A percentile compares a stretch with the other conserved stretches of the same genome.
phyloP scores from a whole-genome alignment of 1,140 invertebrate species.

The Pantala flavescens region DNA sequence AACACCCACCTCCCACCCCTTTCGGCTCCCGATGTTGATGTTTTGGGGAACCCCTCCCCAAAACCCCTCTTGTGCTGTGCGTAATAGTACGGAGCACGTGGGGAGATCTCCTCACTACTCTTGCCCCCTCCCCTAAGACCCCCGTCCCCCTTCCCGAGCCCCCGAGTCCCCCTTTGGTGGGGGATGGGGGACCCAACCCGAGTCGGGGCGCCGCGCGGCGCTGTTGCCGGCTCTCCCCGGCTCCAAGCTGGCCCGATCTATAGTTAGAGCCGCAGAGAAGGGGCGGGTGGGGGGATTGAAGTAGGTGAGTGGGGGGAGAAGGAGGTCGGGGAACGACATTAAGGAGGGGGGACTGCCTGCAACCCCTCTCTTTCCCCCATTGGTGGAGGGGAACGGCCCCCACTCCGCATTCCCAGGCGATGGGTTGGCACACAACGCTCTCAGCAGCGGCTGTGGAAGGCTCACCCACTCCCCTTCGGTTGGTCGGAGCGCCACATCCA shows the following conservation, averaged over 20 bases:
- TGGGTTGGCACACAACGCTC: neutral
- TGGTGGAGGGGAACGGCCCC: too few species aligned
- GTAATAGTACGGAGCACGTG: neutral
- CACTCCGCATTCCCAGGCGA: neutral
- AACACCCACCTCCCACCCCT: neutral
- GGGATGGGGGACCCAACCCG: neutral
- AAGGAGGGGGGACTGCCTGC: neutral
- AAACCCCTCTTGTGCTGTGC: neutral
- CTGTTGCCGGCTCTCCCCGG: neutral
- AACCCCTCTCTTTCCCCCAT: neutral
- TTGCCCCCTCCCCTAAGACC: too few species aligned
- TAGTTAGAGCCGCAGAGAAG: slow-evolving; percentile 1
- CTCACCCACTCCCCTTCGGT: neutral
- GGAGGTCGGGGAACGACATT: neutral
- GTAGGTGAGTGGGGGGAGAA: neutral
- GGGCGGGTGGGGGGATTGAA: neutral
- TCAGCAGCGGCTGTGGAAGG: neutral
- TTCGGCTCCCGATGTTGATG: neutral
- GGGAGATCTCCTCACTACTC: too few species aligned
- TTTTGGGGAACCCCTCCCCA: neutral
- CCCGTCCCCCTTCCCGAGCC: neutral
- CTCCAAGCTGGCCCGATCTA: neutral
- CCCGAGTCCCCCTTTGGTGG: neutral
- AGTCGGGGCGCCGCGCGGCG: neutral
- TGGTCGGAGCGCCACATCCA: neutral